phyloP scores from a whole-genome alignment of 1,140 invertebrate genomes.

The Drosophila malerkotliana region DNA sequence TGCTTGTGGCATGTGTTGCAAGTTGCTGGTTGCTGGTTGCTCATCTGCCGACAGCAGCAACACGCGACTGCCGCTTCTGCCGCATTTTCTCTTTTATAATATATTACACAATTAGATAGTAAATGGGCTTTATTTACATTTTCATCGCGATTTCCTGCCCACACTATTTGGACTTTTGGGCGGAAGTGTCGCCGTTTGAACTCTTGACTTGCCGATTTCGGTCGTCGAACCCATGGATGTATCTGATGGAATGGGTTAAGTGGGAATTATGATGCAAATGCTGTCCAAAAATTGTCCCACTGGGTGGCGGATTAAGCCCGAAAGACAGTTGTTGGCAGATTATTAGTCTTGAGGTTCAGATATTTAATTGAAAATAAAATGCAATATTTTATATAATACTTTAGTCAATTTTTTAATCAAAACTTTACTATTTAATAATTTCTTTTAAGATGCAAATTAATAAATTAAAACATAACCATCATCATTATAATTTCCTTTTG shows the following conservation, averaged over 20 bases:
- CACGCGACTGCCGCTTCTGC: constrained; percentile 53
- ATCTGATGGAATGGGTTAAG: constrained; percentile 1
- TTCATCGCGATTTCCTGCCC: constrained; percentile 68
- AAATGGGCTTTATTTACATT: constrained; percentile 71
- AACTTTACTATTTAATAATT: too few relatives aligned
- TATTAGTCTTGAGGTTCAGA: too few relatives aligned
- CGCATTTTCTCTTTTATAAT: constrained; percentile 66
- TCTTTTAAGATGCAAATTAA: too few relatives aligned
- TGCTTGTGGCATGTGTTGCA: constrained; percentile 17
- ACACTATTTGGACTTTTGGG: constrained; percentile 14
- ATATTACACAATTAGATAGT: constrained; percentile 69
- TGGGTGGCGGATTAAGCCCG: not conserved
- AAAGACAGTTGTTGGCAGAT: too few relatives aligned
- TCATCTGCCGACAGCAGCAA: constrained; percentile 48
- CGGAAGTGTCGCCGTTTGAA: constrained; percentile 58
- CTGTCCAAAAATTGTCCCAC: constrained; percentile 1
- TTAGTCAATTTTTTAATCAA: too few relatives aligned
- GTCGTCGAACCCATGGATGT: constrained; percentile 39
- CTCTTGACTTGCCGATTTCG: constrained; percentile 56
- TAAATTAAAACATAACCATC: not conserved
- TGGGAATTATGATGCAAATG: constrained; percentile 12
- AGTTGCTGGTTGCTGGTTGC: constrained; percentile 6
- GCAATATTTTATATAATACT: too few relatives aligned
- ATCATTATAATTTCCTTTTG: constrained; percentile 10
- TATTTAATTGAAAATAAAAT: too few relatives aligned